phyloP scores from a whole-genome alignment of 2,888 invertebrate species.

The Neoaliturus tenellus region DNA sequence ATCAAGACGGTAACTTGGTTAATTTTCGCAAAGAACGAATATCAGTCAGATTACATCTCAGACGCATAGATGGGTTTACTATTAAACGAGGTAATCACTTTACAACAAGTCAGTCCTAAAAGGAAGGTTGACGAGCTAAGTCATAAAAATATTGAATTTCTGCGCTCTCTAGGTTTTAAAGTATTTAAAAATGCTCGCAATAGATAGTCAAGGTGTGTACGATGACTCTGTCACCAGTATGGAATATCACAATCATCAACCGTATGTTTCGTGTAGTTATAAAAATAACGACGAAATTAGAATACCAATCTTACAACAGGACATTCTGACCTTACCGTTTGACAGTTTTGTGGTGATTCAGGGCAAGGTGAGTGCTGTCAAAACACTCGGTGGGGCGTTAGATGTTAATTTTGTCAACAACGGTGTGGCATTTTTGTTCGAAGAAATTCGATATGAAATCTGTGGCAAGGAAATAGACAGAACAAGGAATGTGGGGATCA shows the following conservation, averaged over 20 bases:
- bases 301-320: neutral
- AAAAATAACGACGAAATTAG: conserved; percentile 22
- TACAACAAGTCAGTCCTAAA: neutral
- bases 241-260: conserved; percentile 19
- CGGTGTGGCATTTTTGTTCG: conserved; percentile 8
- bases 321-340: neutral
- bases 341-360: neutral
- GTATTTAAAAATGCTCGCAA: neutral
- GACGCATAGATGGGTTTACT: neutral
- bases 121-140: neutral
- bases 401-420: conserved; percentile 6
- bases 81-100: neutral
- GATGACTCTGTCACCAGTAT: neutral
- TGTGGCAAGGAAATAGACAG: neutral
- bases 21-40: neutral
- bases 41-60: neutral
- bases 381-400: neutral
- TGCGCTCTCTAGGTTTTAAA: neutral
- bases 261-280: neutral
- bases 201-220: neutral
- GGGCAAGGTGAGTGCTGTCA: neutral
- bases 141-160: neutral
- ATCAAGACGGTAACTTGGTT: neutral
- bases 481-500: conserved; percentile 29
- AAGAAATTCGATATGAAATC: conserved; percentile 36